Evolutionary conservation across 2,113 vertebrate genomes (phyloP).

Genomic region (rabbit (Oryctolagus cuniculus)): DNA sequence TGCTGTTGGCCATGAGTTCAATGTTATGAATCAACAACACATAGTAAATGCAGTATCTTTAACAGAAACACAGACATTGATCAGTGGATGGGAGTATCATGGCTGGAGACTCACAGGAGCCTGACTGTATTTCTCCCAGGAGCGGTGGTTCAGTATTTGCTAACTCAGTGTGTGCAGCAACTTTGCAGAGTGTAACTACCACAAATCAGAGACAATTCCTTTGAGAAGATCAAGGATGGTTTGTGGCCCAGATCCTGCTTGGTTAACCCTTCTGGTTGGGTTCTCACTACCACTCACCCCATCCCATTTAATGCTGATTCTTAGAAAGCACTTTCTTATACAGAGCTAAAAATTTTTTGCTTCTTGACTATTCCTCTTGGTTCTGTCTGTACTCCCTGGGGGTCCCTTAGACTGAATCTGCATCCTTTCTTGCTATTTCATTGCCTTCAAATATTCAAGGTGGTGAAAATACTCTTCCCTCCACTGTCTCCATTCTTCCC

Average conservation of each 20-base stretch:
- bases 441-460: conserved; percentile 2
- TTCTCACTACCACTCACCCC: neutral
- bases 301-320: neutral
- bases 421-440: neutral
- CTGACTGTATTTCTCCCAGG: neutral
- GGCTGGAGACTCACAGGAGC: neutral
- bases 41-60: no score
- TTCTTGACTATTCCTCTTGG: neutral
- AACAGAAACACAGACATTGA: neutral
- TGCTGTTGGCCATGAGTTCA: no score
- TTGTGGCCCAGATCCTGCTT: neutral
- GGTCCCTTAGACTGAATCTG: neutral
- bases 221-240: neutral
- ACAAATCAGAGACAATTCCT: neutral
- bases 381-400: neutral
- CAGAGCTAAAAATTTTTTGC: neutral
- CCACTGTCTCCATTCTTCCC: neutral
- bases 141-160: neutral
- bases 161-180: neutral
- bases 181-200: neutral
- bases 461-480: neutral
- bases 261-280: neutral
- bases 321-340: neutral
- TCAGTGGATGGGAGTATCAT: neutral
- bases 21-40: no score